These are phyloP conservation scores for Bettongia penicillata DNA, from an alignment of 2,113 vertebrate genomes.

Conservation along the genomic window DNA sequence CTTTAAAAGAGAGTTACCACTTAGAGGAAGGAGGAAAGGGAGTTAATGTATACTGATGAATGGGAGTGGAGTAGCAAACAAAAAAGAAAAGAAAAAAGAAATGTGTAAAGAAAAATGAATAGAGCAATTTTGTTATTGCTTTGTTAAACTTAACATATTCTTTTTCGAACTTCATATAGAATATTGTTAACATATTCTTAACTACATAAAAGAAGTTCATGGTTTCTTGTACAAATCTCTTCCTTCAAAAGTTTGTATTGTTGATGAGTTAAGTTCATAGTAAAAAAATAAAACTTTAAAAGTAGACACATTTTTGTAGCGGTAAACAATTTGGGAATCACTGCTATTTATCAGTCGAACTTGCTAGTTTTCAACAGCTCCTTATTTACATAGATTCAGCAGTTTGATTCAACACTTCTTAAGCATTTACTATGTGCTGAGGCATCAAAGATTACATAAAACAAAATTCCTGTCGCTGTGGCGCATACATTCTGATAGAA, in stretches of 20 bases:
- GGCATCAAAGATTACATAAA: neutral
- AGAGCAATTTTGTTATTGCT: neutral
- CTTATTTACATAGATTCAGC: neutral
- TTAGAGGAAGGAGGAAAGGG: neutral
- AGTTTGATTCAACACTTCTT: neutral
- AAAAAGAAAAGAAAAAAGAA: neutral
- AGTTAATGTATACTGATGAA: neutral
- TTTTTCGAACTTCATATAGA: too few relatives aligned
- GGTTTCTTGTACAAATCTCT: neutral
- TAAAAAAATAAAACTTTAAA: neutral
- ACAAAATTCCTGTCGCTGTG: neutral
- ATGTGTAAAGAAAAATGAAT: neutral
- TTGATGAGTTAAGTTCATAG: neutral
- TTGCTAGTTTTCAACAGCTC: neutral
- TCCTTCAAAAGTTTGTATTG: neutral
- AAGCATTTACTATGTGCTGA: neutral
- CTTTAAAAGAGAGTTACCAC: neutral
- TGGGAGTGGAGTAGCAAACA: neutral
- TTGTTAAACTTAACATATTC: neutral
- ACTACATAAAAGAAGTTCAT: neutral
- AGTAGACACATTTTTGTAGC: neutral
- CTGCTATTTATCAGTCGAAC: neutral
- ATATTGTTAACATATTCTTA: neutral
- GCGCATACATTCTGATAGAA: neutral
- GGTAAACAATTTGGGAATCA: neutral